Base-by-base conservation (phyloP, 2,888 invertebrate species). In the Megastigmus dorsalis region DNA sequence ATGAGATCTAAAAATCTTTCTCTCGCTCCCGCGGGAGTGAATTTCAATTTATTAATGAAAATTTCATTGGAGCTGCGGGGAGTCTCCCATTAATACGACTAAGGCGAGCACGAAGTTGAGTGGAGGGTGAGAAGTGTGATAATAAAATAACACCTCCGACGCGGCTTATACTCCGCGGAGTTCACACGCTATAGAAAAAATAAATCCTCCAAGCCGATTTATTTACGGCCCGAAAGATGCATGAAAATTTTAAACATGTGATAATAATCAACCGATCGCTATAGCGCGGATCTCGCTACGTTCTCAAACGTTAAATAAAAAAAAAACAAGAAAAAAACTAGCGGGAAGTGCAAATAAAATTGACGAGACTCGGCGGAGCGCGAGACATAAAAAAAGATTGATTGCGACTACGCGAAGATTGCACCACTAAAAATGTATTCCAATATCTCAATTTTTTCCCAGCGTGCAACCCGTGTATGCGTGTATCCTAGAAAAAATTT, bases 41-140 rank as follows among this genome's bases (percentile, higher is more conserved):
- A 70, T 55, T 70, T 54, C 23, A 62, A 71, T 63, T 63, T 52
- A 33, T 52, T 59, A 63, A 66, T 50, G 43, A 59, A 59, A 38
- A 33, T 66, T 43, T 66, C 43, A 66, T 66, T 43, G 66, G 54
- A 10, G 18, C 38, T 13, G 36, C 20, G 20, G 1, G 7, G 13
- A 3, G 20, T 2, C 10, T 10, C 33, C 33, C 62, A 5, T 45
- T 62, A 62, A 48, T 28, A 38, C 38, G 38, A 38, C 57, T 23
- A 10, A 38, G 23, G n/a, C n/a, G n/a, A n/a, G n/a, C n/a, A n/a
- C n/a, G n/a, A n/a, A n/a, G n/a, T n/a, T n/a, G n/a, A 7, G 15
- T 23, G 6, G 23, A n/a, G 23, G 57, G 15, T 26, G n/a, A 28
- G 20, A 13, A 20, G 9, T 59, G 45, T 45, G 45, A 62, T 30